Base-by-base conservation (phyloP, 1,140 invertebrate genomes). In the Tetragnatha versicolor region DNA sequence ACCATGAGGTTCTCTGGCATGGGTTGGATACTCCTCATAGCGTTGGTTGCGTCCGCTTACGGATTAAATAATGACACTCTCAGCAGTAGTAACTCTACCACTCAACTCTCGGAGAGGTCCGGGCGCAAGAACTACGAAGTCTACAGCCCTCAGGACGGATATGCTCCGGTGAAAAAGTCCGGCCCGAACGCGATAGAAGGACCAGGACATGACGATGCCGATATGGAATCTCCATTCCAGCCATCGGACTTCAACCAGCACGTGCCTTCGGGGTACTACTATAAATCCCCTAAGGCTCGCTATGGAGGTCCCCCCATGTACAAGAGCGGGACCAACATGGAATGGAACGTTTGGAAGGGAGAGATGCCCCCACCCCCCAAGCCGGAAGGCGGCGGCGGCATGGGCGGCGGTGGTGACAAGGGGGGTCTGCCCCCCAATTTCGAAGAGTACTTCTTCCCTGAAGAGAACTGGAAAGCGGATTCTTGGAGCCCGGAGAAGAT, bases 331-430 rank as follows among this genome's bases (percentile, higher is more conserved):
- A 49, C 76, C 14, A 45, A 42, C 17, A 22, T 47, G 2, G 69
- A 79, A 27, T 79, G 76, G 76, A 79, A 79, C 37, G 65, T 79
- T 3, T 79, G 76, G 76, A 79, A 79, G 53, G 73, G 73, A 25
- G 73, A 77, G 35, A 47, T 29, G 12, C n/a, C 37, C 2, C 68
- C 68, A 55, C 68, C 68, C 20, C 51, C 68, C 25, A 55, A 53
- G 20, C 29, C 22, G 6, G 31, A 25, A 20, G n/a, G 31, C 35
- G 61, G 42, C 17, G 51, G 39, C 29, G 10, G 7, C 14, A 7
- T 25, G 12, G 17, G 17, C 22, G 12, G 25, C 70, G n/a, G n/a
- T n/a, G n/a, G n/a, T n/a, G 29, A 22, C n/a, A 68, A 68, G 49
- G 39, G 25, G 10, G 3, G 3, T 7, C 66, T 49, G 3, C 49